These are phyloP conservation scores for Drosophila putrida DNA, from an alignment of 2,888 invertebrate species.

Conservation along the genomic window DNA sequence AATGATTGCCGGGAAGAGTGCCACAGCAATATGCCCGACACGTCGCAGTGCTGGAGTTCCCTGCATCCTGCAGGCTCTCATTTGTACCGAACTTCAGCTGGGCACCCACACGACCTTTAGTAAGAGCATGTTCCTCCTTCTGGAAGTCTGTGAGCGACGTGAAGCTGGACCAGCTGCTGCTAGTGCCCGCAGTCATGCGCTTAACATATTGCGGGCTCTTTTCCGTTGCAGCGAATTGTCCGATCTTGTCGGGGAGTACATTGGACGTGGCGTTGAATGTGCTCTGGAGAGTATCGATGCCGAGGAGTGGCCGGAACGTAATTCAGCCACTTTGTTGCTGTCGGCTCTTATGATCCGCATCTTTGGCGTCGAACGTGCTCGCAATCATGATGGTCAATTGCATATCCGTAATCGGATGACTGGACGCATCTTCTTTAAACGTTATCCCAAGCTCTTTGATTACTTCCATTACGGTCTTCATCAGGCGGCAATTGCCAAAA, in stretches of 20 bases:
- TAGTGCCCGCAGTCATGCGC: conserved; percentile 90
- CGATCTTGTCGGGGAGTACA: conserved; percentile 89
- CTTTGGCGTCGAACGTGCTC: conserved; percentile 92
- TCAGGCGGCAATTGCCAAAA: conserved; percentile 60
- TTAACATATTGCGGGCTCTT: conserved; percentile 94
- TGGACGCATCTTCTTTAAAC: conserved; percentile 92
- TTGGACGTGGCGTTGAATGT: conserved; percentile 89
- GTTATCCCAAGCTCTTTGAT: conserved; percentile 87
- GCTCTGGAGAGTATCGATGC: conserved; percentile 92
- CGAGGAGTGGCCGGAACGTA: conserved; percentile 92
- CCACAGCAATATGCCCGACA: conserved; percentile 90
- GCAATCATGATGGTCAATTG: conserved; percentile 87
- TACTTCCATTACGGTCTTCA: conserved; percentile 86
- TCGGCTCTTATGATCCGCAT: conserved; percentile 93
- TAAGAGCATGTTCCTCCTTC: conserved; percentile 87
- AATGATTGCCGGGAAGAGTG: conserved; percentile 85
- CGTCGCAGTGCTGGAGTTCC: conserved; percentile 97
- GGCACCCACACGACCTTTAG: conserved; percentile 87
- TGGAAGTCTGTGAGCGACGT: conserved; percentile 82
- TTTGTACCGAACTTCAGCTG: conserved; percentile 90
- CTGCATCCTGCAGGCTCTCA: conserved; percentile 93
- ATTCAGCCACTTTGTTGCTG: conserved; percentile 94
- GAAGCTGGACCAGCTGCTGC: background rate
- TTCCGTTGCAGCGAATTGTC: conserved; percentile 92
- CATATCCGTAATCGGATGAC: conserved; percentile 90